Evolutionary conservation across 2,113 vertebrate species (phyloP).

Genomic region (Crotalus horridus): DNA sequence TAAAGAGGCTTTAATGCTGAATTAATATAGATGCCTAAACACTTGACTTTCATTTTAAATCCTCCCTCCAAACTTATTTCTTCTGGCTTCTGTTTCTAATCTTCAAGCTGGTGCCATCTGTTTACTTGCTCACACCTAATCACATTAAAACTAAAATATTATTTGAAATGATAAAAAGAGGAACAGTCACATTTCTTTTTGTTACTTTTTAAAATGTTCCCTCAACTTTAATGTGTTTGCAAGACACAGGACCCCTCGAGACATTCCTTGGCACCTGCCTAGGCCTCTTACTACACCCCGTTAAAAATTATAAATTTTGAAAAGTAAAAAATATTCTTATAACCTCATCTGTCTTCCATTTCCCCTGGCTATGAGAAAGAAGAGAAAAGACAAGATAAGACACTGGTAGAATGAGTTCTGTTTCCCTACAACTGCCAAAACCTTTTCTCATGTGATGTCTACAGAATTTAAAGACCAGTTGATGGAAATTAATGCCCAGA

Average conservation of each 20-base stretch:
- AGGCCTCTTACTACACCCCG: not conserved
- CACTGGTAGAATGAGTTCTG: not conserved
- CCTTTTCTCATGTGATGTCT: not conserved
- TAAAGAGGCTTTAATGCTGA: constrained; percentile 37
- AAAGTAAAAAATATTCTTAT: not conserved
- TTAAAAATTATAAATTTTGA: not conserved
- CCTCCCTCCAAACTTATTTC: constrained; percentile 34
- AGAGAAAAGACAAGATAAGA: no score
- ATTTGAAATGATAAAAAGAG: not conserved
- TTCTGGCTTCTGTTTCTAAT: constrained; percentile 33
- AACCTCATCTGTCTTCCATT: not conserved
- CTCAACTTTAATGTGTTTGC: not conserved
- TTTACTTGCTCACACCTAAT: constrained; percentile 34
- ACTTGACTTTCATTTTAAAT: constrained; percentile 19
- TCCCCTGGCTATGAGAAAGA: not conserved
- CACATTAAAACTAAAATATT: constrained; percentile 17
- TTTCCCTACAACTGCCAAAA: not conserved
- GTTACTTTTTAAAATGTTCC: not conserved
- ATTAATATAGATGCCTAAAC: constrained; percentile 35
- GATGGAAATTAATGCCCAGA: not conserved
- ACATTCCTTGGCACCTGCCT: not conserved
- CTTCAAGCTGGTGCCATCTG: constrained; percentile 24
- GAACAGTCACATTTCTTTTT: not conserved
- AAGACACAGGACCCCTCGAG: not conserved
- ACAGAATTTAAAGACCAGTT: not conserved